Evolutionary conservation across 2,113 vertebrate genomes (phyloP).

Genomic region (Narcine bancroftii): DNA sequence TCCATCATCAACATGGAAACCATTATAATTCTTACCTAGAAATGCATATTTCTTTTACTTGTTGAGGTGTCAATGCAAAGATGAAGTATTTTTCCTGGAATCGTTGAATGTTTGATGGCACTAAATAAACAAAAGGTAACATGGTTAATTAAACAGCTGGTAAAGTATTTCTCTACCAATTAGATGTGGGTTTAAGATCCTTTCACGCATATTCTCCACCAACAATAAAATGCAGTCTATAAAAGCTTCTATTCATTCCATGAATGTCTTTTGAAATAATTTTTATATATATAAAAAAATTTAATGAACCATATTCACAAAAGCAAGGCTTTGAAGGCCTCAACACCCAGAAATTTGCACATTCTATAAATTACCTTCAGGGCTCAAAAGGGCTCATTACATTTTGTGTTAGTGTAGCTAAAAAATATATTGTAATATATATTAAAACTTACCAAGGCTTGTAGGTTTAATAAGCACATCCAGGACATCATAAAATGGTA

Average conservation of each 20-base stretch:
- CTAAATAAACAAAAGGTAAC: constrained; percentile 50
- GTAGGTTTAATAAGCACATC: constrained; percentile 93
- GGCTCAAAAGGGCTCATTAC: neutral
- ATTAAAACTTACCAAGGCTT: constrained; percentile 73
- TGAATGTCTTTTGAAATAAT: too few species aligned
- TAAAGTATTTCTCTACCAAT: neutral
- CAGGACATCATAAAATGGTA: constrained; percentile 90
- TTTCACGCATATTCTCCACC: neutral
- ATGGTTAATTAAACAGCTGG: neutral
- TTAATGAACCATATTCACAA: neutral
- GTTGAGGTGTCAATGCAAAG: constrained; percentile 94
- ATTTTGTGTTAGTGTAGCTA: neutral
- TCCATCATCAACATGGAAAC: neutral
- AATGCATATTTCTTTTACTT: constrained; percentile 95
- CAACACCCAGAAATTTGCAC: neutral
- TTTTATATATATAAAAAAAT: too few species aligned
- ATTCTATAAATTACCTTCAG: neutral
- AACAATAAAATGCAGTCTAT: neutral
- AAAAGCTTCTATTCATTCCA: too few species aligned
- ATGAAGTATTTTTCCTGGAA: constrained; percentile 96
- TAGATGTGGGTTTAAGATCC: neutral
- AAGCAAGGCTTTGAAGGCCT: neutral
- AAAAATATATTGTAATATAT: neutral
- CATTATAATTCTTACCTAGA: constrained; percentile 69
- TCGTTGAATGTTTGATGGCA: constrained; percentile 75